A percentile compares a stretch with the other conserved stretches of the same genome.
Evolutionary conservation across 1,140 invertebrate species (phyloP).

Genomic region (Cherax destructor): DNA sequence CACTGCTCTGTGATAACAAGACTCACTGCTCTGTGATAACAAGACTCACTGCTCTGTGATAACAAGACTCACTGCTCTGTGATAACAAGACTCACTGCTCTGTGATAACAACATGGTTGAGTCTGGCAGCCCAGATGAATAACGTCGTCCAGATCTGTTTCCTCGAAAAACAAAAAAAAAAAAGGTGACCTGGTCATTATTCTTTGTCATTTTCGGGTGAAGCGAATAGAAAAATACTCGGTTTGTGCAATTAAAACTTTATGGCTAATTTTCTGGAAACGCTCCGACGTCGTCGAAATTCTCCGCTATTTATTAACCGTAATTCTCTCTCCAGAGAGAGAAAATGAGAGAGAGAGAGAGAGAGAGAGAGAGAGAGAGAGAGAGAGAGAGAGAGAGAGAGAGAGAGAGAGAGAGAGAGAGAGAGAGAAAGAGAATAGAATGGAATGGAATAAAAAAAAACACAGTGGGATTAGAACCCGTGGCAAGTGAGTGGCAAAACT

Average conservation of each 20-base stretch:
- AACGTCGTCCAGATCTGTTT: no score
- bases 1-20: no score
- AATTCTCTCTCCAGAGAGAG: neutral
- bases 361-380: constrained; percentile 2
- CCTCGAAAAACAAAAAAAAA: neutral
- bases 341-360: neutral
- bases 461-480: no score
- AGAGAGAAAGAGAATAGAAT: no score
- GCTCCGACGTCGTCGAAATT: neutral
- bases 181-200: neutral
- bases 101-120: no score
- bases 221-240: neutral
- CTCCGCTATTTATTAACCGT: neutral
- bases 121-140: no score
- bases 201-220: constrained; percentile 10
- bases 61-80: no score
- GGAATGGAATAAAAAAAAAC: no score
- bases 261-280: constrained; percentile 15
- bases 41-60: no score
- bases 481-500: no score
- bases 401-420: neutral
- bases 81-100: no score
- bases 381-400: constrained; percentile 9
- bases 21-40: no score
- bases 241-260: constrained; percentile 11